These are phyloP conservation scores for Aphelinus atriplicis DNA, from an alignment of 1,140 invertebrate species.

Conservation along the genomic window DNA sequence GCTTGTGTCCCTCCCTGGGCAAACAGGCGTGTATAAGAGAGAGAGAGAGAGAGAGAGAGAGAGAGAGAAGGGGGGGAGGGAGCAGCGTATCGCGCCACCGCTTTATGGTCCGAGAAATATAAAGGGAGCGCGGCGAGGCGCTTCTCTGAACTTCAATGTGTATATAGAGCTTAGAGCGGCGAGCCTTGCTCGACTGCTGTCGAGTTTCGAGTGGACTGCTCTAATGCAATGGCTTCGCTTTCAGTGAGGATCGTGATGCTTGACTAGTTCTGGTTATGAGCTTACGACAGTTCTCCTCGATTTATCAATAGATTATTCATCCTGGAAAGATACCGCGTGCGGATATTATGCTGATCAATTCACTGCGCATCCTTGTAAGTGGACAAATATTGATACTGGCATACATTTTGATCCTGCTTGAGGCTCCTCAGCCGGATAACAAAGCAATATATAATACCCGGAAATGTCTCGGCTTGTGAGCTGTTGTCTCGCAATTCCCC, in stretches of 20 bases:
- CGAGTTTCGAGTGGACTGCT: not conserved
- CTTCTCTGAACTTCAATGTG: not conserved
- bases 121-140: not conserved
- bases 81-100: not conserved
- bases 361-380: no score
- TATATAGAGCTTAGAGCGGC: not conserved
- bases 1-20: slow-evolving; percentile 37
- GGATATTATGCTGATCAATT: no score
- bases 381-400: no score
- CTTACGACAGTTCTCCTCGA: slow-evolving; percentile 21
- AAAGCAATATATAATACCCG: no score
- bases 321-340: no score
- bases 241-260: not conserved
- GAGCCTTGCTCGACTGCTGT: not conserved
- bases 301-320: no score
- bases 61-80: slow-evolving; percentile 9
- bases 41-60: slow-evolving; percentile 6
- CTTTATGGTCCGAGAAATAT: no score
- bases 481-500: not conserved
- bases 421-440: no score
- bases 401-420: no score
- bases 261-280: slow-evolving; percentile 15
- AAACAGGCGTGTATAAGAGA: slow-evolving; percentile 17
- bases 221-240: not conserved
- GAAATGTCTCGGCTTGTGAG: no score